phyloP scores from a whole-genome alignment of 2,797 vertebrate species.

The Gila robusta region DNA sequence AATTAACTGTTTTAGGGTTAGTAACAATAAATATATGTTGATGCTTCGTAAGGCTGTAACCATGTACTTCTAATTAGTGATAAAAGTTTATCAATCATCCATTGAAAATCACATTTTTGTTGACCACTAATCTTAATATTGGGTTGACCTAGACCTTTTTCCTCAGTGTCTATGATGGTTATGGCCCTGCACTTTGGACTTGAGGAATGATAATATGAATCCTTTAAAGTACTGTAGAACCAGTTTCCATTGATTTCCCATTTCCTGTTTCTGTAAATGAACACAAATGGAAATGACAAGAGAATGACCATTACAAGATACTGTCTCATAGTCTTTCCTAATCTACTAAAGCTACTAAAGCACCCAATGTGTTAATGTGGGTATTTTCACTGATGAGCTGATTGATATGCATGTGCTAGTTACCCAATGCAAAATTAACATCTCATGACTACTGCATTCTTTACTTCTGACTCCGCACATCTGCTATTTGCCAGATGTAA shows the following conservation, averaged over 20 bases:
- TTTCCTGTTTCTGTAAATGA: neutral
- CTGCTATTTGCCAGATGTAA: neutral
- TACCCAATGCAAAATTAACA: neutral
- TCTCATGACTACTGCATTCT: slow-evolving; percentile 24
- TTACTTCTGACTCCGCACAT: neutral
- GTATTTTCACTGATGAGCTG: neutral
- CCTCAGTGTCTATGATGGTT: neutral
- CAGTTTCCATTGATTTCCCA: neutral
- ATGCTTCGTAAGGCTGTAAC: neutral
- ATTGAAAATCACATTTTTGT: neutral
- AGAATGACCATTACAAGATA: neutral
- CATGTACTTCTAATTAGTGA: neutral
- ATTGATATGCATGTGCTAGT: neutral
- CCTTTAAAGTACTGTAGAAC: neutral
- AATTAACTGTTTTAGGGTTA: neutral
- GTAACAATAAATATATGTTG: neutral
- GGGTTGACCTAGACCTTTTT: neutral
- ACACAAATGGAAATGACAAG: neutral
- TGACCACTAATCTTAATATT: neutral
- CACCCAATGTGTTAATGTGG: neutral
- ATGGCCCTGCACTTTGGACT: neutral
- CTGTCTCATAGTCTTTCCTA: neutral
- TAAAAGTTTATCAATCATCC: neutral
- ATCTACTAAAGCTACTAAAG: neutral
- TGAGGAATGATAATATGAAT: neutral